Conservation (phyloP, 2,797 vertebrate genomes). For the Spheniscus humboldti region DNA sequence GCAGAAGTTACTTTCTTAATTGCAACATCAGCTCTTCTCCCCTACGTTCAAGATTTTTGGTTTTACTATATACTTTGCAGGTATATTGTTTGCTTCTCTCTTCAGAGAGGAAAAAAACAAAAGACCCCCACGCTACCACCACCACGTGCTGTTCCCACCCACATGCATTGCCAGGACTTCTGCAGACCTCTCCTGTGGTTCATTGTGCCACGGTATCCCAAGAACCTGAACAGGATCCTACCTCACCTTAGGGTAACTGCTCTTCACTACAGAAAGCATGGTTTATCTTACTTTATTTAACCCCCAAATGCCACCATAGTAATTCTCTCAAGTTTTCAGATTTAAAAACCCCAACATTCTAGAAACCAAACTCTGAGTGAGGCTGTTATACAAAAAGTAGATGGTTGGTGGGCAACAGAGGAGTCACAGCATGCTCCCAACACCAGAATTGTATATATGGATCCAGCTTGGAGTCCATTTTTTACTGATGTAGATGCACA, state of each 20-base stretch:
- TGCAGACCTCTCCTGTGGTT: background rate
- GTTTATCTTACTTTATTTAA: background rate
- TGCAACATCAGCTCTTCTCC: background rate
- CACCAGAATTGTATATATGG: background rate
- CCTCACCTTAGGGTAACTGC: background rate
- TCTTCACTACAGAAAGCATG: fast-evolving
- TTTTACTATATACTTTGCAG: fast-evolving
- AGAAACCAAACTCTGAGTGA: background rate
- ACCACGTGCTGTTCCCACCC: background rate
- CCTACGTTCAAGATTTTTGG: background rate
- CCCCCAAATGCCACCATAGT: background rate
- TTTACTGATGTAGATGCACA: background rate
- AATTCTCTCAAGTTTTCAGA: background rate
- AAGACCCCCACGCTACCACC: background rate
- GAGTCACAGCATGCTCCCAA: background rate
- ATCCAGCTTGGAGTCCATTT: background rate
- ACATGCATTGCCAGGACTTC: background rate
- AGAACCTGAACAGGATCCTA: background rate
- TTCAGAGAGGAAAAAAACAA: background rate
- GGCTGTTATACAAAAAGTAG: background rate
- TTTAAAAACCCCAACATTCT: background rate
- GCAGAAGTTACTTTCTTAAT: background rate
- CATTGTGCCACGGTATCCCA: background rate
- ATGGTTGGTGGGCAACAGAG: background rate
- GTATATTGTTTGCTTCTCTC: background rate